Conservation (phyloP, 2,797 vertebrate species). For the Urosaurus nigricauda region DNA sequence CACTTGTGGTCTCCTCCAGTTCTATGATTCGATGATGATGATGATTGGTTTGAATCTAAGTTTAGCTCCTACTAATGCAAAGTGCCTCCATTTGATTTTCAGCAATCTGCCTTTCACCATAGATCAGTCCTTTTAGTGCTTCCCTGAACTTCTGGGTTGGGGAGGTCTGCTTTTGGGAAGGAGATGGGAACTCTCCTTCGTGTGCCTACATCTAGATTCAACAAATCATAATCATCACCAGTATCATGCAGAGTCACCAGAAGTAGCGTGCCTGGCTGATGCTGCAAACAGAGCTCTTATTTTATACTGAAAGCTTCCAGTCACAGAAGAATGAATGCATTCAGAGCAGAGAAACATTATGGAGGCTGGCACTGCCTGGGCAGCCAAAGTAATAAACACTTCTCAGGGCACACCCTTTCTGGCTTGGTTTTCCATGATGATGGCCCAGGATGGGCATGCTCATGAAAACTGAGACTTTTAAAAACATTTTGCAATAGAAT, state of each 20-base stretch:
- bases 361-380: accelerated
- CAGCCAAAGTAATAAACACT: accelerated
- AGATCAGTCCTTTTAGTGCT: too few species aligned
- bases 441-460: accelerated
- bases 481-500: background rate
- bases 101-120: too few species aligned
- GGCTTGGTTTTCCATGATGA: background rate
- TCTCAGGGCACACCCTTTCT: background rate
- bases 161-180: background rate
- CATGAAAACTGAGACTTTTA: background rate
- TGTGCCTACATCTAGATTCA: background rate
- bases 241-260: background rate
- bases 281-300: accelerated
- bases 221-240: background rate
- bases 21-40: too few species aligned
- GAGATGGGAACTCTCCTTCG: background rate
- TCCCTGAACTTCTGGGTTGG: too few species aligned
- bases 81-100: too few species aligned
- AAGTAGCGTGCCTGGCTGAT: background rate
- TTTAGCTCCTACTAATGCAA: too few species aligned
- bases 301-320: background rate
- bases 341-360: accelerated
- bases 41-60: too few species aligned
- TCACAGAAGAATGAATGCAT: accelerated
- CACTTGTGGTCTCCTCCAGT: too few species aligned